Evolutionary conservation across 2,888 invertebrate species (phyloP).

Genomic region (Petrolisthes cinctipes): DNA sequence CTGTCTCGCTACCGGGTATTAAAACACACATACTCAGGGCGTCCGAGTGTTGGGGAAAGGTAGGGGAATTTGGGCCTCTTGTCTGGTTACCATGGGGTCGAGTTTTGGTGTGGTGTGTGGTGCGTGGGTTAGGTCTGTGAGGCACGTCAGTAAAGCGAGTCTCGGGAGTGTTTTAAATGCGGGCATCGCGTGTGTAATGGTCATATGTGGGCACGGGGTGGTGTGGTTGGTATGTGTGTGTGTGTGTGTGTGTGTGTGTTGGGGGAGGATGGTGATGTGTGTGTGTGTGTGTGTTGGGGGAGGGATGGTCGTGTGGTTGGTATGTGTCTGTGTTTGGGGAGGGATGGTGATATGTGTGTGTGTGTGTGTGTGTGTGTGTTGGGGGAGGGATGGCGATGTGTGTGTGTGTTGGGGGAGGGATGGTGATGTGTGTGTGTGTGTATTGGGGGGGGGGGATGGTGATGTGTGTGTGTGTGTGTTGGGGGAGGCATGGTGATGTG

Average conservation of each 20-base stretch:
- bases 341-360: neutral
- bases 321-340: neutral
- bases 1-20: neutral
- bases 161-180: slow-evolving; percentile 51
- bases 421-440: slow-evolving; percentile 9
- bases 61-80: neutral
- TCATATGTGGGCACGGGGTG: slow-evolving; percentile 23
- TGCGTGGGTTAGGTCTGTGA: slow-evolving; percentile 16
- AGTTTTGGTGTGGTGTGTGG: slow-evolving; percentile 18
- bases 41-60: neutral
- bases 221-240: neutral
- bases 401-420: neutral
- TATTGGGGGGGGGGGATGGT: no score
- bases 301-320: neutral
- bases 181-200: slow-evolving; percentile 33
- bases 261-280: neutral
- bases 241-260: neutral
- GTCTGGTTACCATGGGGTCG: slow-evolving; percentile 32
- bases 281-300: neutral
- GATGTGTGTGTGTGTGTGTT: slow-evolving; percentile 4
- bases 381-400: neutral
- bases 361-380: slow-evolving; percentile 4
- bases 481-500: neutral
- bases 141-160: slow-evolving; percentile 6
- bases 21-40: neutral